A percentile compares a stretch with the other conserved stretches of the same genome.
Conservation (phyloP, 2,113 vertebrate genomes). For the Tricholaema leucomelas region DNA sequence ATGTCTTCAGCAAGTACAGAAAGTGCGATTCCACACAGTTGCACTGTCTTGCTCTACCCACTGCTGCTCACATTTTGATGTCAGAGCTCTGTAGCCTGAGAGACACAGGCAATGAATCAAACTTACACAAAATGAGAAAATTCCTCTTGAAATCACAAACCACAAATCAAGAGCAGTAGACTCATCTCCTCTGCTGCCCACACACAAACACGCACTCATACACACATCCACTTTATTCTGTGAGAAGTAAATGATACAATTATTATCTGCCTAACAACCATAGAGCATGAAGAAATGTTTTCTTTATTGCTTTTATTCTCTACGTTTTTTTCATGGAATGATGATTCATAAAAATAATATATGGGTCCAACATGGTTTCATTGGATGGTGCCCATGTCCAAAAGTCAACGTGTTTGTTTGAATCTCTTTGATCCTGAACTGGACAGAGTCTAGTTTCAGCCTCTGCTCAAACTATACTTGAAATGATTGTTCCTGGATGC, state of each 20-base stretch:
- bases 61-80: neutral
- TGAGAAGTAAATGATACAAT: neutral
- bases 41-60: neutral
- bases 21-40: neutral
- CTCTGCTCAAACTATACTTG: neutral
- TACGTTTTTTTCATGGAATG: neutral
- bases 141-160: neutral
- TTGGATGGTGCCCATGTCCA: neutral
- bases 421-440: neutral
- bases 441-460: neutral
- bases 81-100: neutral
- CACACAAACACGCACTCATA: neutral
- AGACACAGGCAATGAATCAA: neutral
- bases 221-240: neutral
- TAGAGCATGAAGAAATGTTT: neutral
- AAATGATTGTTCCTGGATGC: neutral
- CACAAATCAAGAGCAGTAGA: neutral
- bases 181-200: neutral
- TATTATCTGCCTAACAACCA: neutral
- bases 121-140: neutral
- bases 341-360: neutral
- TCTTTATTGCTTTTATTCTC: neutral
- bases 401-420: neutral
- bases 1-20: neutral
- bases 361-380: neutral